Percentiles rank a stretch among this genome's conserved stretches.
Conservation (phyloP, 2,888 invertebrate genomes). For the Glaucopsyche alexis region DNA sequence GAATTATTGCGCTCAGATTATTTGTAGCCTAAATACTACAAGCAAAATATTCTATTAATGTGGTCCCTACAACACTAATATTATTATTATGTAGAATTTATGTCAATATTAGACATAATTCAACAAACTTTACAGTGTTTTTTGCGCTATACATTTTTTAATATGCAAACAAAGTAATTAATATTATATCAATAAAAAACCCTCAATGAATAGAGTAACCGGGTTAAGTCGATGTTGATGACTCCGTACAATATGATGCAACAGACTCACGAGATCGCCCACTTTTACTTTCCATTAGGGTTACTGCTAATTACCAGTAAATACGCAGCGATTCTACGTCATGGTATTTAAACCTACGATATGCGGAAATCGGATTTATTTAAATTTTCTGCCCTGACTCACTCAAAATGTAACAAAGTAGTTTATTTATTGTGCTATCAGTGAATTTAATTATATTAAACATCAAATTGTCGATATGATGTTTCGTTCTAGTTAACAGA, state of each 20-base stretch:
- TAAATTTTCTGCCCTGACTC: no score
- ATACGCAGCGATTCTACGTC: background rate
- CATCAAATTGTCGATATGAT: background rate
- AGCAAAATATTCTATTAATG: no score
- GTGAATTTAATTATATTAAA: background rate
- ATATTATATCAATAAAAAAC: background rate
- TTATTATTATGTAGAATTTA: no score
- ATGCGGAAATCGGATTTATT: background rate
- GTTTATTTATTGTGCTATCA: background rate
- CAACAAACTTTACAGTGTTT: no score
- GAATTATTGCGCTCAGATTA: no score
- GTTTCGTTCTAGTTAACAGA: no score
- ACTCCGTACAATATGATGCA: background rate
- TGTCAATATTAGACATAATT: no score
- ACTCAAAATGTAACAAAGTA: background rate
- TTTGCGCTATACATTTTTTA: no score
- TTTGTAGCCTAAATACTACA: no score
- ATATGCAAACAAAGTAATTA: background rate
- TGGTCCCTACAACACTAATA: no score
- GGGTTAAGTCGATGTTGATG: constrained; percentile 14
- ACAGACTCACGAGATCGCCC: constrained; percentile 12
- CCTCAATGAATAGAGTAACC: constrained; percentile 1
- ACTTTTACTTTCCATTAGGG: constrained; percentile 27
- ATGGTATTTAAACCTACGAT: background rate
- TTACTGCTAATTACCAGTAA: constrained; percentile 1